These are phyloP conservation scores for Geotrypetes seraphini DNA, from an alignment of 2,797 vertebrate genomes.

Conservation along the genomic window DNA sequence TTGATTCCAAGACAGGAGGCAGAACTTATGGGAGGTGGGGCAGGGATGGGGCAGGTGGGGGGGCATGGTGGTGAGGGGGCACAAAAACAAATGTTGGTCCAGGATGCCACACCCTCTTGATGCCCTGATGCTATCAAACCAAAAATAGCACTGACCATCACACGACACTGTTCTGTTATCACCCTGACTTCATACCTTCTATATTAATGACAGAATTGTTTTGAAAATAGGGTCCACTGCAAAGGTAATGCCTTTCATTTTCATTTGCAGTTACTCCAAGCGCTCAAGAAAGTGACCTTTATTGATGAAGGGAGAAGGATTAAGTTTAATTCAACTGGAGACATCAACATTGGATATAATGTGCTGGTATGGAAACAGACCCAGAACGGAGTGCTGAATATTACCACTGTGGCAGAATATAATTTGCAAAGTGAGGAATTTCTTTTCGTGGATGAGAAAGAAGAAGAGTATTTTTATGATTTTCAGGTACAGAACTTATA, in stretches of 20 bases:
- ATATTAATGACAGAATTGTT: too few species aligned
- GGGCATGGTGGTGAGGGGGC: too few species aligned
- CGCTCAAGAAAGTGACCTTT: constrained; percentile 48
- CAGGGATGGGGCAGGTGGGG: too few species aligned
- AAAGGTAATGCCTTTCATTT: not conserved
- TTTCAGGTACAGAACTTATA: constrained; percentile 51
- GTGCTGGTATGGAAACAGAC: constrained; percentile 62
- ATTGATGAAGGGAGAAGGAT: constrained; percentile 37
- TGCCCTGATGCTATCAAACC: too few species aligned
- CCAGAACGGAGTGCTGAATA: constrained; percentile 23
- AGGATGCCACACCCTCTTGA: too few species aligned
- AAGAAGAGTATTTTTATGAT: constrained; percentile 35
- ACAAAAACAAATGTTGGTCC: too few species aligned
- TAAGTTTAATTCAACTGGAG: constrained; percentile 60
- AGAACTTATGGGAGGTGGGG: too few species aligned
- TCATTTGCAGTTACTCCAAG: constrained; percentile 51
- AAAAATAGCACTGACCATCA: too few species aligned
- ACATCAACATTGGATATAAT: constrained; percentile 70
- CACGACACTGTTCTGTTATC: too few species aligned
- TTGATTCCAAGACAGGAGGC: too few species aligned
- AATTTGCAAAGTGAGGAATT: constrained; percentile 47
- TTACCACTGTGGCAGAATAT: constrained; percentile 61
- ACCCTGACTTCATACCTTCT: too few species aligned
- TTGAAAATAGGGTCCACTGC: too few species aligned
- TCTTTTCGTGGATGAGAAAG: constrained; percentile 33